Evolutionary conservation across 2,113 vertebrate species (phyloP), one percentile per base, ranked within the genome.

Genomic region (Empidonax traillii): DNA sequence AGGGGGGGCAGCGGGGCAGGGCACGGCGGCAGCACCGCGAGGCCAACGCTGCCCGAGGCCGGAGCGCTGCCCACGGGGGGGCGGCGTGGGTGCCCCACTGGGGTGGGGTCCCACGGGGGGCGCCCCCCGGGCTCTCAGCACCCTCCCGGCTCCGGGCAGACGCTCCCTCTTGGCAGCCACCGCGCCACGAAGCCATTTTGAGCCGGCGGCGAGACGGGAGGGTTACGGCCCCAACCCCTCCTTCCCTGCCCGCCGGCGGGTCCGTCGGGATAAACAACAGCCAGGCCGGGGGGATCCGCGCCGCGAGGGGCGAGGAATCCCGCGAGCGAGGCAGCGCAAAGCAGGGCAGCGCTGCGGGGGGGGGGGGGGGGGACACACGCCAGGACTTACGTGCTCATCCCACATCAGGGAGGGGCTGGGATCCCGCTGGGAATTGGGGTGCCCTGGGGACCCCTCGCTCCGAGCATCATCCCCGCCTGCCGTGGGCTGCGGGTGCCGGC

Each of bases 161-260:
- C 8, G 22, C 33, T 41, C 20, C 35, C 20, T 2, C 72, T 41
- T 59, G 12, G 87, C 82, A 49, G 65, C 74, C 72, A 47, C 37
- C n/a, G 55, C 76, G 1, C 14, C 30, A 7, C 79, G 83, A 78
- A 90, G 95, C 89, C 92, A 95, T 94, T 90, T 86, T 95, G 95
- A 94, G 87, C 67, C 23, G 10, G 49, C 31, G 12, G 59, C 21
- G 63, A 82, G 75, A 58, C 21, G 63, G 74, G 68, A 83, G 95
- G 84, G 91, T 94, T 63, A 85, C 51, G 30, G 75, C 86, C 79
- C 78, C 93, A 3, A 25, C 13, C 71, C 82, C 85, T 65, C 91
- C 93, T 39, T 46, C 51, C 15, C n/a, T 9, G 31, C 59, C 35
- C 18, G 9, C 24, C 63, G 0, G 55, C 5, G 37, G 51, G 77